Evolutionary conservation across 2,888 invertebrate genomes (phyloP), one percentile per base, ranked within the genome.

Genomic region (Euspilapteryx auroguttella): DNA sequence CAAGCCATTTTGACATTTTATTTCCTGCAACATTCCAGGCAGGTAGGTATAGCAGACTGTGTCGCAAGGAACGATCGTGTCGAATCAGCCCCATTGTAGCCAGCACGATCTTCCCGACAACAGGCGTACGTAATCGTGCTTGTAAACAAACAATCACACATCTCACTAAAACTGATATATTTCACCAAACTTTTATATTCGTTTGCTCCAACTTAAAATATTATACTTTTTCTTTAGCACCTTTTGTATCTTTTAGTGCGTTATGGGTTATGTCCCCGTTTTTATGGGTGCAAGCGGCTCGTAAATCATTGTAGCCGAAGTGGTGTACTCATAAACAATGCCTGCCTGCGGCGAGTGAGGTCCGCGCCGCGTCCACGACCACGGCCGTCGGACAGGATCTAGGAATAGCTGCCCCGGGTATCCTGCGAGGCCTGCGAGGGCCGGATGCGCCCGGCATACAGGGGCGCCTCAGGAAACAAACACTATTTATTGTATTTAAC

Each of bases 261-360:
- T 62, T 66, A 68, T 41, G 46, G 59, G 59, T 62, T 66, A 66
- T 41, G 46, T 69, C 73, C 68, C 63, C 55, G 52, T 55, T 68
- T 75, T 75, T 73, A 73, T 68, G 66, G 52, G 52, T 45, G 57
- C 58, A 63, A 59, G 51, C 59, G 55, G 68, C 62, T 61, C 65
- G 64, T 73, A 73, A 75, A 75, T 75, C 75, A 75, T 71, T 71
- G 58, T 73, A 68, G 69, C 56, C 61, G 69, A 66, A 66, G 65
- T 68, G 61, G 63, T 48, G 54, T 63, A 57, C 50, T 62, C 59
- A 58, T 66, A 62, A 63, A 73, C 66, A 66, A 71, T 62, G 45
- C 47, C 52, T 42, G 51, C 62, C 61, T 54, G 56, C 52, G 46
- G 61, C 49, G 61, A 30, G 36, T 37, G 31, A 37, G 40, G 32